Evolutionary conservation across 2,113 vertebrate genomes (phyloP).

Genomic region (Syrrhaptes paradoxus): DNA sequence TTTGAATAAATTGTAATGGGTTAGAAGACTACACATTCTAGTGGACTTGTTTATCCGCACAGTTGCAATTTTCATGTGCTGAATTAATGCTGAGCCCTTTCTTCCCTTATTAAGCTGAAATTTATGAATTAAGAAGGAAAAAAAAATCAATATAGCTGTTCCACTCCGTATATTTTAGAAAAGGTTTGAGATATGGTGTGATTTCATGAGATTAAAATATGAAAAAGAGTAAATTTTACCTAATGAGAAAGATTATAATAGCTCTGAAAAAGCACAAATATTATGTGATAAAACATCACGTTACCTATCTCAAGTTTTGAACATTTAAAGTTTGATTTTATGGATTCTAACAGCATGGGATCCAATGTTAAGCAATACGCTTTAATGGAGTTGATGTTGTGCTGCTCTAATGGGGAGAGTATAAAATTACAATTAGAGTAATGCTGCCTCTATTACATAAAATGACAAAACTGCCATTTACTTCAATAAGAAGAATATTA

Average conservation of each 20-base stretch:
- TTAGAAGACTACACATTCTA: not conserved
- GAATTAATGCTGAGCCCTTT: not conserved
- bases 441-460: conserved; percentile 9
- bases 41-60: not conserved
- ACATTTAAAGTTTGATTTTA: conserved; percentile 1
- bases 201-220: not conserved
- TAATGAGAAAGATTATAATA: not conserved
- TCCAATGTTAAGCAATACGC: not conserved
- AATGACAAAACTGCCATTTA: conserved; percentile 29
- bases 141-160: not conserved
- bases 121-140: not conserved
- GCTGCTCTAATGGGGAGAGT: conserved; percentile 32
- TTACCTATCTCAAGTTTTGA: not conserved
- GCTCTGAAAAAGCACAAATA: not conserved
- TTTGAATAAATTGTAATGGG: not conserved
- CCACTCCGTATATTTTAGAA: not conserved
- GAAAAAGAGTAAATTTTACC: not conserved
- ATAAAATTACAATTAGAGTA: conserved; percentile 51
- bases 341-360: not conserved
- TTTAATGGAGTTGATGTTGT: conserved; percentile 36
- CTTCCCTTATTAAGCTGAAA: not conserved
- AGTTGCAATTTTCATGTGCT: not conserved
- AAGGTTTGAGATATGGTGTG: not conserved
- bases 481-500: not conserved
- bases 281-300: not conserved